phyloP scores from a whole-genome alignment of 2,113 vertebrate species.

The Amblyornis subalaris region DNA sequence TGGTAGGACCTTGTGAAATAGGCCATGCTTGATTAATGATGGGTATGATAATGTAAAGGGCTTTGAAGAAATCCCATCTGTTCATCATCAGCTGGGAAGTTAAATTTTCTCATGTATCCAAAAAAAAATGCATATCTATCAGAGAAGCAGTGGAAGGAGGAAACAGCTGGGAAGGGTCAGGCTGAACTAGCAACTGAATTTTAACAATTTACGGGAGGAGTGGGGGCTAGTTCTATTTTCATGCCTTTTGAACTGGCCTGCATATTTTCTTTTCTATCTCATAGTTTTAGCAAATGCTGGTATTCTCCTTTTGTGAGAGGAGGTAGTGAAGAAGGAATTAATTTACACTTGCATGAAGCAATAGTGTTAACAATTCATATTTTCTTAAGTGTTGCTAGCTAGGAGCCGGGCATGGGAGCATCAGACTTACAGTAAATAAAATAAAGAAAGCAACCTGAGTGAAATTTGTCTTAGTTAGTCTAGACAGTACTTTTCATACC shows the following conservation, averaged over 20 bases:
- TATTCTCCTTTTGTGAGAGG: background rate
- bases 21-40: background rate
- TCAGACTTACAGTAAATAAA: conserved; percentile 34
- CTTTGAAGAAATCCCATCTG: conserved; percentile 15
- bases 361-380: background rate
- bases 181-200: background rate
- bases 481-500: conserved; percentile 29
- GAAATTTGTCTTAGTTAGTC: conserved; percentile 16
- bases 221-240: background rate
- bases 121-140: background rate
- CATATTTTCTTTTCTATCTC: background rate
- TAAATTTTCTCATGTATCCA: background rate
- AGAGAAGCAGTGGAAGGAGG: background rate
- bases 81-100: conserved; percentile 16
- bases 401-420: background rate
- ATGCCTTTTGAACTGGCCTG: background rate
- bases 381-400: background rate
- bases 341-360: background rate
- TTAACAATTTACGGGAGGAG: background rate
- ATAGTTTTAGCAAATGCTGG: background rate
- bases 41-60: background rate
- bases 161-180: conserved; percentile 18
- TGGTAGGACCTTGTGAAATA: background rate
- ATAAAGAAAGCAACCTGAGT: conserved; percentile 35
- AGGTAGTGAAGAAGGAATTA: background rate